Percentiles rank a stretch among this genome's conserved stretches.
Evolutionary conservation across 2,888 invertebrate genomes (phyloP).

Genomic region (Xanthia icteritia): DNA sequence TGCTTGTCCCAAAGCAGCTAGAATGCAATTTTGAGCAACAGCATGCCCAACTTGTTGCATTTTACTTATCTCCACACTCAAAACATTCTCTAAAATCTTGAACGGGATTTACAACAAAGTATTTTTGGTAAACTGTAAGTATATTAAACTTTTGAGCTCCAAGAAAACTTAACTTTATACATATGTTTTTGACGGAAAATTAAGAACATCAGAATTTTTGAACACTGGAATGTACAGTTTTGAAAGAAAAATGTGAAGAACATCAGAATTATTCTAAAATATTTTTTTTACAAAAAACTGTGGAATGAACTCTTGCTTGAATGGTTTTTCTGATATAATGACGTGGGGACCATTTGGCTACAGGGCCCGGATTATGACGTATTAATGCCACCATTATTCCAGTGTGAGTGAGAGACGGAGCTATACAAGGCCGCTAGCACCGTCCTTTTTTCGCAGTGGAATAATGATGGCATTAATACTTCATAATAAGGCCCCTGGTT

Average conservation of each 20-base stretch:
- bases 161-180: neutral
- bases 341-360: neutral
- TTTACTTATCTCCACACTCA: conserved; percentile 32
- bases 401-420: no score
- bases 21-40: conserved; percentile 31
- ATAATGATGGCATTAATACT: no score
- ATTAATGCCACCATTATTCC: no score
- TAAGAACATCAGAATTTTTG: neutral
- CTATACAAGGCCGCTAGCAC: no score
- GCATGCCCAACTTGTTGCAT: conserved; percentile 46
- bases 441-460: no score
- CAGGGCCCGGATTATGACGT: no score
- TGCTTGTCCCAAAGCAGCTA: neutral
- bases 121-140: conserved; percentile 20
- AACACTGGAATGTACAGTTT: neutral
- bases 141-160: neutral
- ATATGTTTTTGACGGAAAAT: neutral
- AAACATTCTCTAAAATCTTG: conserved; percentile 19
- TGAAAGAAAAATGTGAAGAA: neutral
- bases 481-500: no score
- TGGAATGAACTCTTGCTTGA: neutral
- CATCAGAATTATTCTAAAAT: no score
- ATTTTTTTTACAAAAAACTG: neutral
- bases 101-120: conserved; percentile 14
- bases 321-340: neutral